Conservation (phyloP, 2,888 invertebrate species). For the Malthinus seriepunctatus region DNA sequence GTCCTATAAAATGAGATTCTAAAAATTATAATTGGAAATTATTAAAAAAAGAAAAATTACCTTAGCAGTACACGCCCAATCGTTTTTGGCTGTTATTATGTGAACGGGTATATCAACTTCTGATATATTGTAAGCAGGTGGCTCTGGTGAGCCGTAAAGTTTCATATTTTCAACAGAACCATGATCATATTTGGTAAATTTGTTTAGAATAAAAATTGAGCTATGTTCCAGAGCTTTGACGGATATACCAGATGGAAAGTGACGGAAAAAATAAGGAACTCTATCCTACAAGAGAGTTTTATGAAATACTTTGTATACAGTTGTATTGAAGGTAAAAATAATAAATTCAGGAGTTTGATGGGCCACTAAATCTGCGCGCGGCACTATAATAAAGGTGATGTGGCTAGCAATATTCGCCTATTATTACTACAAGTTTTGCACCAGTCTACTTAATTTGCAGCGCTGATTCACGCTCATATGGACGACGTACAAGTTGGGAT, state of each 20-base stretch:
- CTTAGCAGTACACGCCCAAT: neutral
- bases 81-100: neutral
- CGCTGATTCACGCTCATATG: too few species aligned
- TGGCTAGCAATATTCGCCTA: too few species aligned
- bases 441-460: too few species aligned
- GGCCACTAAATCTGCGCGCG: too few species aligned
- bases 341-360: too few species aligned
- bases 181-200: neutral
- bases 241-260: neutral
- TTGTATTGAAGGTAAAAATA: too few species aligned
- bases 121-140: neutral
- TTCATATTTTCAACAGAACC: neutral
- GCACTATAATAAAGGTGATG: too few species aligned
- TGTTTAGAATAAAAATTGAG: neutral
- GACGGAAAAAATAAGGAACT: neutral
- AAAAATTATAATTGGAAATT: neutral
- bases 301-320: too few species aligned
- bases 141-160: neutral
- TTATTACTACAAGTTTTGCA: too few species aligned
- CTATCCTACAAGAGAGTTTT: neutral
- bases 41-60: neutral
- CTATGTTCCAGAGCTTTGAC: neutral
- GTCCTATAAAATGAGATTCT: neutral
- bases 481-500: too few species aligned
- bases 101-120: neutral